Conservation (phyloP, 2,888 invertebrate genomes). For the Endomychus coccineus region DNA sequence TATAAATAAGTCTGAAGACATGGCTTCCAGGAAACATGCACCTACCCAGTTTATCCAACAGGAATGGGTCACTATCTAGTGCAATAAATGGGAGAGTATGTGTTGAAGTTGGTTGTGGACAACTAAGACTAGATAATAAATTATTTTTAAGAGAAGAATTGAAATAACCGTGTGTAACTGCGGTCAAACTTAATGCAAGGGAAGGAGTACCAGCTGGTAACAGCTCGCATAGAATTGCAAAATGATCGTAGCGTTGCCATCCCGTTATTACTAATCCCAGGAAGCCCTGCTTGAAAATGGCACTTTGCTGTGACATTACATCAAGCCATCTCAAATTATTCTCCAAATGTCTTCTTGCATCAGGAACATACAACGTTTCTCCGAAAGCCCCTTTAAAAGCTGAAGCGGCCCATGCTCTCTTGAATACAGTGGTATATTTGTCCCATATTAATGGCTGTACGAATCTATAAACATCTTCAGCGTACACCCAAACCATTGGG, state of each 20-base stretch:
- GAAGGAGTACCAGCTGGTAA: conserved; percentile 60
- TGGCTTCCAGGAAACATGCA: conserved; percentile 60
- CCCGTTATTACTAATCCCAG: conserved; percentile 52
- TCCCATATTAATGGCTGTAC: conserved; percentile 54
- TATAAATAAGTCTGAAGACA: conserved; percentile 46
- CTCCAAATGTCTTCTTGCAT: conserved; percentile 59
- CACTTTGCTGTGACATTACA: conserved; percentile 54
- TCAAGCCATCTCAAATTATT: conserved; percentile 65
- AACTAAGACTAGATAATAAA: conserved; percentile 48
- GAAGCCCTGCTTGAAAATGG: conserved; percentile 44
- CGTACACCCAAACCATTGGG: conserved; percentile 78
- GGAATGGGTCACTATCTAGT: conserved; percentile 52
- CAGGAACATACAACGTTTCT: conserved; percentile 60
- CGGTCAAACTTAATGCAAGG: conserved; percentile 53
- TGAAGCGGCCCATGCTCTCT: conserved; percentile 64
- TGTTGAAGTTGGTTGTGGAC: conserved; percentile 41
- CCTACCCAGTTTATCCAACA: conserved; percentile 54
- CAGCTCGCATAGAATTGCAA: conserved; percentile 60
- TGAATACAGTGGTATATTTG: conserved; percentile 59
- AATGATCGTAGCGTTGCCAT: conserved; percentile 63
- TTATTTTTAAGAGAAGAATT: conserved; percentile 47
- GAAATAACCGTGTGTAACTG: conserved; percentile 54
- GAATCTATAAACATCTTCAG: conserved; percentile 57
- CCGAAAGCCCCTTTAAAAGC: conserved; percentile 73
- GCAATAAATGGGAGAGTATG: conserved; percentile 47